phyloP scores from a whole-genome alignment of 2,888 invertebrate genomes.

The Yponomeuta plumbellus region DNA sequence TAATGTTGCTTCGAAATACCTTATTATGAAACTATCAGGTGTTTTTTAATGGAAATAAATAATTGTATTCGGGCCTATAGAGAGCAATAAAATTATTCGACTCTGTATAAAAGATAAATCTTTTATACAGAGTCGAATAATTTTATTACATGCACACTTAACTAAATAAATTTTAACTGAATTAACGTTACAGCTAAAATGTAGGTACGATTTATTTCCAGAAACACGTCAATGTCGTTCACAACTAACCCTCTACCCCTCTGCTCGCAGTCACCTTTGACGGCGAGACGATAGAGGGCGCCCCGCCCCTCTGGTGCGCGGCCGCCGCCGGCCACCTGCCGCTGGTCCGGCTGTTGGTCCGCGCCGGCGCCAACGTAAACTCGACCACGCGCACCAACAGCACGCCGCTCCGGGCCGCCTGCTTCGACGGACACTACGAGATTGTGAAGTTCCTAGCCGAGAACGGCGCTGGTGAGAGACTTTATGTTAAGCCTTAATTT shows the following conservation, averaged over 20 bases:
- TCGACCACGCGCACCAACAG: conserved; percentile 96
- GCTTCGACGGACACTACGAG: conserved; percentile 97
- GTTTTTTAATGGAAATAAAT: too few species aligned
- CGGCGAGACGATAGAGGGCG: conserved; percentile 97
- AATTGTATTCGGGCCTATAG: too few species aligned
- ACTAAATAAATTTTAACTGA: too few species aligned
- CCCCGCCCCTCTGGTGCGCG: conserved; percentile 98
- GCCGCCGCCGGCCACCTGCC: conserved; percentile 96
- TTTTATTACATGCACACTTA: too few species aligned
- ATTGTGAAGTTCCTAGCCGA: conserved; percentile 95
- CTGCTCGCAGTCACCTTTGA: conserved; percentile 90
- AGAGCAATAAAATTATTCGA: too few species aligned
- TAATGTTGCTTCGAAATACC: too few species aligned
- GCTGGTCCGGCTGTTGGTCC: conserved; percentile 89
- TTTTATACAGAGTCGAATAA: too few species aligned
- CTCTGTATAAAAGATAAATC: too few species aligned
- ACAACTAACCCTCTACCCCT: not conserved
- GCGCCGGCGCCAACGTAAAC: conserved; percentile 93
- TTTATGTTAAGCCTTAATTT: conserved; percentile 11
- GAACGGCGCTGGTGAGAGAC: conserved; percentile 85
- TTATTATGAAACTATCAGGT: too few species aligned
- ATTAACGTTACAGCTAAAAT: too few species aligned
- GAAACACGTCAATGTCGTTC: too few species aligned
- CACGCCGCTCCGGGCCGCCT: conserved; percentile 95
- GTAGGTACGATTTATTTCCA: too few species aligned